Percentiles rank a stretch among this genome's conserved stretches.
These are phyloP conservation scores for Acipenser transmontanus DNA, from an alignment of 2,797 vertebrate genomes.

Conservation along the genomic window DNA sequence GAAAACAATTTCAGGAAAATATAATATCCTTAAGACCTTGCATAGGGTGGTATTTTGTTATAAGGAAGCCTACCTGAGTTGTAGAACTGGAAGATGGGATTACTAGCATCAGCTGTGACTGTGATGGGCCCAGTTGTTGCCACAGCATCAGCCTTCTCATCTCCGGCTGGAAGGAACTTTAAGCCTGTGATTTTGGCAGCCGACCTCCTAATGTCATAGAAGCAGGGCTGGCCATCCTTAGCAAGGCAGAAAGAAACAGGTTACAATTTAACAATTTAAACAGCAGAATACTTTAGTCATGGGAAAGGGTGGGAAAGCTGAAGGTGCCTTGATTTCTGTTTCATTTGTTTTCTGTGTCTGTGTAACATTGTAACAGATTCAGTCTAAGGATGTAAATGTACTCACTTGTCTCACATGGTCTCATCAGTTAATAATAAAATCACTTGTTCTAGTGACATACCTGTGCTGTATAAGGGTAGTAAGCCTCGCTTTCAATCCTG, in stretches of 20 bases:
- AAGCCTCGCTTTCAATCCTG: constrained; percentile 72
- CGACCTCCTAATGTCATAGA: constrained; percentile 49
- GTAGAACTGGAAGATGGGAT: constrained; percentile 67
- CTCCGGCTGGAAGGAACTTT: constrained; percentile 58
- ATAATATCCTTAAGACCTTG: not conserved
- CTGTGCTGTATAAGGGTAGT: constrained; percentile 79
- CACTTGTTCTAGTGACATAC: constrained; percentile 44
- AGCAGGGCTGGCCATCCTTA: constrained; percentile 62
- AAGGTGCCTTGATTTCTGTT: no score
- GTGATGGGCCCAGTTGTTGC: constrained; percentile 64
- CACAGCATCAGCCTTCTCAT: constrained; percentile 64
- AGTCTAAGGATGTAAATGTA: no score
- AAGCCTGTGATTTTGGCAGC: constrained; percentile 61
- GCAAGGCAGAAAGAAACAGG: constrained; percentile 10
- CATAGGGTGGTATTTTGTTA: not conserved
- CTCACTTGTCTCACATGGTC: no score
- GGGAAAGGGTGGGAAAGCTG: no score
- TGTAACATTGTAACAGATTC: no score
- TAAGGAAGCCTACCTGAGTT: constrained; percentile 53
- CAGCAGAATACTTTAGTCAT: not conserved
- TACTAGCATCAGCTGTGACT: constrained; percentile 59
- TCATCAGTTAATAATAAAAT: no score
- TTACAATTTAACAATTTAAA: not conserved
- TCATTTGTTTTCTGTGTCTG: no score
- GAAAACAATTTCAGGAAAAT: no score